Base-by-base conservation (phyloP, 2,113 vertebrate species). In the Psophia crepitans region DNA sequence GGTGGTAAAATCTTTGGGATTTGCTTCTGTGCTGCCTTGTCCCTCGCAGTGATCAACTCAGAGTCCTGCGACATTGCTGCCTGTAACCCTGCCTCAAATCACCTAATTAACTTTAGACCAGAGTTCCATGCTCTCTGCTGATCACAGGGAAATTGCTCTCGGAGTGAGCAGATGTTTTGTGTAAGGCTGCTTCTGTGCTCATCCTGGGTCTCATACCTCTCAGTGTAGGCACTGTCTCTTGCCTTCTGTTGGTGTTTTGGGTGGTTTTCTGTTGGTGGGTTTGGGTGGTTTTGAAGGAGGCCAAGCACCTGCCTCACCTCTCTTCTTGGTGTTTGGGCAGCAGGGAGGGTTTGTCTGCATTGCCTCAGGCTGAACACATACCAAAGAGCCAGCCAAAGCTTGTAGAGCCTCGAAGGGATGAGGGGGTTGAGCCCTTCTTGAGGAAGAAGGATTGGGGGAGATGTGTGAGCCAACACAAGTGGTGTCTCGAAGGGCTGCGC, bases 61-160 rank as follows among this genome's bases (percentile, higher is more conserved):
- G 37, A 0, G 0, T 79, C 75, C 53, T 8, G 0, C 2, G 19
- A 37, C 39, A 15, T 30, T 5, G 5, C 20, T 63, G 32, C 43
- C 2, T 4, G 27, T 39, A 83, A 64, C n/a, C 44, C 7, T 15
- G 39, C 53, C n/a, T 94, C 10, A 8, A 3, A 3, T 49, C 46
- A 70, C 51, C 49, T 76, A 17, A 33, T 54, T 51, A 33, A 56
- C 46, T 23, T 48, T 5, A 43, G 61, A 37, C 51, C n/a, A 5
- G 87, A 81, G 74, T 15, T 18, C 13, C 0, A 0, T 64, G 56
- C 54, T 77, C 81, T 82, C 66, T 57, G 35, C 30, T 43, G 39
- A 51, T 65, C 85, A 18, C 8, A 10, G 70, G 57, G 71, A 41
- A 91, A 60, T 37, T 53, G 43, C 66, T 91, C 64, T 73, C 3